Evolutionary conservation across 2,113 vertebrate genomes (phyloP), one percentile per base, ranked within the genome.

Genomic region (Aphelocoma coerulescens): DNA sequence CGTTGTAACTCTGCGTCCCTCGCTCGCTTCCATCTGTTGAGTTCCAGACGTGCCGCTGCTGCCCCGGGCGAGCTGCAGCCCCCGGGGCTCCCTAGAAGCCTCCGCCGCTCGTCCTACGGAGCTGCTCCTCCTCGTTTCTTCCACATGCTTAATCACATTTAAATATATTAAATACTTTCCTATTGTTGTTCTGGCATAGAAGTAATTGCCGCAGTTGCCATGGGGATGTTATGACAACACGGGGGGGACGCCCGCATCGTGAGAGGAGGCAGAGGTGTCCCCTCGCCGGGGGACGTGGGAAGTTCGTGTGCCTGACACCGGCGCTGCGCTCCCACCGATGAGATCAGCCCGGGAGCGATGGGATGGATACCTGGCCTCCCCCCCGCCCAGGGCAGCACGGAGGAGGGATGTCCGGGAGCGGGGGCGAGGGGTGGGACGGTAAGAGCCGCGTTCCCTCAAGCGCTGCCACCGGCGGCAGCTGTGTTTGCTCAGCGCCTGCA

Each of bases 91-190:
- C 52, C 58, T 5, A 51, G 41, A 27, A 78, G 80, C 76, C 35
- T 84, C 46, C 18, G 46, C 83, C 61, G 20, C 43, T 81, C 61
- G 51, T 75, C 88, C 85, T 7, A 1, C 0, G 28, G 59, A 89
- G 65, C 87, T 33, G 52, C 72, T 84, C 86, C 68, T 88, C 68
- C 91, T 92, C 73, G n/a, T 26, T 68, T 27, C 72, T 74, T 65
- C 76, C 95, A 91, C 85, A 66, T 81, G 74, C 85, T 94, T 91
- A 79, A 61, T 68, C 89, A 85, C 89, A 68, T 92, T 87, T 78
- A 78, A 95, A 85, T 84, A 49, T 82, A 87, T 63, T 72, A 89
- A 89, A 91, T 65, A 78, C 73, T 87, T 94, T 87, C 87, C 80
- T n/a, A 41, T 63, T 87, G 86, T 77, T 18, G 52, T 22, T 27